Conservation (phyloP, 2,113 vertebrate species). For the Hippocampus barbouri region DNA sequence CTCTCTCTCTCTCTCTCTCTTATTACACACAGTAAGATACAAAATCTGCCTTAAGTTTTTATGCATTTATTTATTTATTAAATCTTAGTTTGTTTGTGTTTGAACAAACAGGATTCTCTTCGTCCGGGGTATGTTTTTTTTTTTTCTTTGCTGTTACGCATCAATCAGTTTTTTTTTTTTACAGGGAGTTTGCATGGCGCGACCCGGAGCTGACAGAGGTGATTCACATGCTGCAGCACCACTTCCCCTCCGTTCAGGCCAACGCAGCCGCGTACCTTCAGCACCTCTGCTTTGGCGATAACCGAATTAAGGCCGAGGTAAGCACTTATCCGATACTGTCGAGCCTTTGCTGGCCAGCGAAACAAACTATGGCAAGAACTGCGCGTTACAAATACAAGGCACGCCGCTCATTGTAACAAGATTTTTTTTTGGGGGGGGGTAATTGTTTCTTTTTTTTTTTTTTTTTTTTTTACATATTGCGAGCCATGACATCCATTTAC, state of each 20-base stretch:
- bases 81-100: too few relatives aligned
- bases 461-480: too few relatives aligned
- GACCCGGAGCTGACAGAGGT: constrained; percentile 92
- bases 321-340: background rate
- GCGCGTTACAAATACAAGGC: too few relatives aligned
- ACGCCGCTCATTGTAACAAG: too few relatives aligned
- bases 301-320: constrained; percentile 89
- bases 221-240: constrained; percentile 97
- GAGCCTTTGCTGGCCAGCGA: background rate
- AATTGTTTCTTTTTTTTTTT: too few relatives aligned
- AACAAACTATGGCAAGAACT: background rate
- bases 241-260: constrained; percentile 93
- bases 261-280: constrained; percentile 95
- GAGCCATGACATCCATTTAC: background rate
- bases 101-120: too few relatives aligned
- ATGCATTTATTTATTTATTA: too few relatives aligned
- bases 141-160: constrained; percentile 18
- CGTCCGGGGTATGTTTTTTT: background rate
- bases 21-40: too few relatives aligned
- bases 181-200: constrained; percentile 95
- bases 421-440: too few relatives aligned
- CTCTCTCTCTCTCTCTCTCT: too few relatives aligned
- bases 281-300: constrained; percentile 95
- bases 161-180: constrained; percentile 11
- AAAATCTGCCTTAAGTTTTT: too few relatives aligned